Evolutionary conservation across 1,140 invertebrate genomes (phyloP).

Genomic region (Ganaspis sp.): DNA sequence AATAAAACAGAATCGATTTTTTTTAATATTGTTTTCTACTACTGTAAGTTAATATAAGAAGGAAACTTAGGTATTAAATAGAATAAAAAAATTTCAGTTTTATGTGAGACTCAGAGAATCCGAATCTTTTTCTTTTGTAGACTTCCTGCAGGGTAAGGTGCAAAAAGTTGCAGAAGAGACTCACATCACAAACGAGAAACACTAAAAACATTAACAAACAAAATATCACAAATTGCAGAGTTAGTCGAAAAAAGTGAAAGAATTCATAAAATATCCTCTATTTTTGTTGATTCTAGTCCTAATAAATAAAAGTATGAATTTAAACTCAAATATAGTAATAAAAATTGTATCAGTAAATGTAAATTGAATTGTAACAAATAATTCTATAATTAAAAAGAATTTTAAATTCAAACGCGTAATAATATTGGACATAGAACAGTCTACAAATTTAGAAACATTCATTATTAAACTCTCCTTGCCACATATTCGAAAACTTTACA

Average conservation of each 20-base stretch:
- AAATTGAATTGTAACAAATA: slow-evolving; percentile 32
- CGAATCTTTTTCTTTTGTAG: too few species aligned
- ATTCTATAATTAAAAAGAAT: slow-evolving; percentile 20
- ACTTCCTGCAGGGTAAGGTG: too few species aligned
- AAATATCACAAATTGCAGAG: not conserved
- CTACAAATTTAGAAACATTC: not conserved
- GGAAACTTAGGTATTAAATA: too few species aligned
- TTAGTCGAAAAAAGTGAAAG: not conserved
- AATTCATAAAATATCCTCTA: not conserved
- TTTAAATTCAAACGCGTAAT: not conserved
- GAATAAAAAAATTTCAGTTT: too few species aligned
- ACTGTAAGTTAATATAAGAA: too few species aligned
- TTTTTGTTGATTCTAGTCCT: not conserved
- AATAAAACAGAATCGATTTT: too few species aligned
- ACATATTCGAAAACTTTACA: slow-evolving; percentile 55
- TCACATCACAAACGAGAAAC: not conserved
- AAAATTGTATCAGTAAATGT: slow-evolving; percentile 25
- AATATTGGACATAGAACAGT: not conserved
- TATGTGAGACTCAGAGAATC: not conserved
- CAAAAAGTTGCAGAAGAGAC: too few species aligned
- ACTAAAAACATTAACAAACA: not conserved
- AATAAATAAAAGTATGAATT: not conserved
- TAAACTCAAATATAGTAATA: not conserved
- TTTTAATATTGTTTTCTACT: too few species aligned
- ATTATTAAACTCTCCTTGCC: not conserved